A percentile compares a stretch with the other conserved stretches of the same genome.
Conservation (phyloP, 2,888 invertebrate species). For the Drosophila maculinotata region DNA sequence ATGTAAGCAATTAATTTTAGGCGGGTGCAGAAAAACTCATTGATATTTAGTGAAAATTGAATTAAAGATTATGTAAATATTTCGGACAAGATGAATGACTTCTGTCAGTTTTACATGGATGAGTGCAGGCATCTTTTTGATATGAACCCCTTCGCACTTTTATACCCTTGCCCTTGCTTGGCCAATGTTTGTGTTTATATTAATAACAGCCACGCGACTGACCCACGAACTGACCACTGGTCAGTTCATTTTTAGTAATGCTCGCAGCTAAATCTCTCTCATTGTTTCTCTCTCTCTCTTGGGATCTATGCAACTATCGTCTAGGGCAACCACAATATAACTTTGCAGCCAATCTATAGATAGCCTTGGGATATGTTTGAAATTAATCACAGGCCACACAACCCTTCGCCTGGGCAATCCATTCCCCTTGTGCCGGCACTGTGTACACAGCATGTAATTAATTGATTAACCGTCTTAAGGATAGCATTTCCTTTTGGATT, state of each 20-base stretch:
- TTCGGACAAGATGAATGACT: slow-evolving; percentile 42
- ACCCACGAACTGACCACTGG: slow-evolving; percentile 71
- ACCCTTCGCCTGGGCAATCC: slow-evolving; percentile 64
- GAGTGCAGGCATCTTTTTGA: slow-evolving; percentile 8
- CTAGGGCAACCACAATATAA: slow-evolving; percentile 38
- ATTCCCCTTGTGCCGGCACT: slow-evolving; percentile 34
- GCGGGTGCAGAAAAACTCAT: neutral
- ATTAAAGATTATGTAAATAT: neutral
- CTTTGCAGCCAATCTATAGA: slow-evolving; percentile 59
- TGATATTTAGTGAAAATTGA: neutral
- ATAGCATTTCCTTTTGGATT: slow-evolving; percentile 66
- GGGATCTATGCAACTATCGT: slow-evolving; percentile 21
- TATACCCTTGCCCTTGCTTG: slow-evolving; percentile 41
- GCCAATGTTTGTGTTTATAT: slow-evolving; percentile 73
- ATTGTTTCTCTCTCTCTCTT: slow-evolving; percentile 13
- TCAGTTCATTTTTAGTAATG: slow-evolving; percentile 56
- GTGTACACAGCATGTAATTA: slow-evolving; percentile 82
- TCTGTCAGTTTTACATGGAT: slow-evolving; percentile 28
- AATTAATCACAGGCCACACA: slow-evolving; percentile 68
- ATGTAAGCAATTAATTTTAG: too few relatives aligned
- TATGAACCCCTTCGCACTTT: slow-evolving; percentile 32
- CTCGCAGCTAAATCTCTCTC: neutral
- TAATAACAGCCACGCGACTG: slow-evolving; percentile 77
- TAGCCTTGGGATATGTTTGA: slow-evolving; percentile 66
- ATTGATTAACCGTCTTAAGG: slow-evolving; percentile 82